Conservation (phyloP, 2,888 invertebrate genomes). For the Polydrusus tereticollis region DNA sequence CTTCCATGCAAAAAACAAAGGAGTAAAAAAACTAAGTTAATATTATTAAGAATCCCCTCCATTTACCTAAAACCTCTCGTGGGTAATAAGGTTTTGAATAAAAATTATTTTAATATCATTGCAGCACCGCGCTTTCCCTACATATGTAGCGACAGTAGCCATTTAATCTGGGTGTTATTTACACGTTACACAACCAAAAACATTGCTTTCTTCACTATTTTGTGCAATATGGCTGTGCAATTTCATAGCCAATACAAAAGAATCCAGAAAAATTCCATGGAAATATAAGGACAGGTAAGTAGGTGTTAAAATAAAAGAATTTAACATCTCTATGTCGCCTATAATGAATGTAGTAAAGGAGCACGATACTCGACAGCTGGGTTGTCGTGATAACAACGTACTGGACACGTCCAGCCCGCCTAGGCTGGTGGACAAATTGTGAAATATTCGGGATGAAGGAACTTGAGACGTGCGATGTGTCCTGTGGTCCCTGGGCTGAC, state of each 20-base stretch:
- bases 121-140: background rate
- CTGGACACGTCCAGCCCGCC: conserved; percentile 59
- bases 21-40: no score
- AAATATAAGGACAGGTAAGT: conserved; percentile 1
- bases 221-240: background rate
- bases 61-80: no score
- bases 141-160: no score
- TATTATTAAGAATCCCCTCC: no score
- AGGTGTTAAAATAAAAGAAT: conserved; percentile 37
- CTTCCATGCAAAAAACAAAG: no score
- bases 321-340: conserved; percentile 48
- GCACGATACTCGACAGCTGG: conserved; percentile 48
- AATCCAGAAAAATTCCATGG: background rate
- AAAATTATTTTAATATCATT: no score
- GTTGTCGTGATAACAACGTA: conserved; percentile 61
- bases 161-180: no score
- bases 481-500: conserved; percentile 53
- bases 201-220: background rate
- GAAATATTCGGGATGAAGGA: conserved; percentile 55
- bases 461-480: conserved; percentile 54
- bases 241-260: background rate
- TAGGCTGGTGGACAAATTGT: conserved; percentile 63
- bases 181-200: background rate
- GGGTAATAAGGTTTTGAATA: no score
- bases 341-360: conserved; percentile 48